Evolutionary conservation across 2,888 invertebrate species (phyloP).

Genomic region (Hypsopygia costalis): DNA sequence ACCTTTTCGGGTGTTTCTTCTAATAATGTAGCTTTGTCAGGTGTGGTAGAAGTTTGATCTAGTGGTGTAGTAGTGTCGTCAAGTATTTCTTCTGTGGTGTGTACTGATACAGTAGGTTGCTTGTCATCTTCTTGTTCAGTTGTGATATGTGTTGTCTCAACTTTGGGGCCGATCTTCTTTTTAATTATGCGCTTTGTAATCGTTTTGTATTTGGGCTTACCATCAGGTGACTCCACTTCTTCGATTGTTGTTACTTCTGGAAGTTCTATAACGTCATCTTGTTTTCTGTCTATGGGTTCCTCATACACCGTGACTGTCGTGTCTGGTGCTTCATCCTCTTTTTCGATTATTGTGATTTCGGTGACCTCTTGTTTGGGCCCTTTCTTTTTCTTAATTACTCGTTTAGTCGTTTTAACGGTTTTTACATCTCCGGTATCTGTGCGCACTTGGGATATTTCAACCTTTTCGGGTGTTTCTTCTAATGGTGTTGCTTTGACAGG

Average conservation of each 20-base stretch:
- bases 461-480: conserved; percentile 23
- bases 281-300: conserved; percentile 2
- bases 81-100: conserved; percentile 27
- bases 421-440: conserved; percentile 20
- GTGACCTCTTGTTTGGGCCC: conserved; percentile 46
- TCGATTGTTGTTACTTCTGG: conserved; percentile 27
- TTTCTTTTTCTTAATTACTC: conserved; percentile 42
- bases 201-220: conserved; percentile 34
- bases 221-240: conserved; percentile 25
- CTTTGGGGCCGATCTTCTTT: conserved; percentile 40
- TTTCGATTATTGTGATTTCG: conserved; percentile 53
- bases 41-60: too few relatives aligned
- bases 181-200: conserved; percentile 20
- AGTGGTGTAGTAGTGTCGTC: conserved; percentile 21
- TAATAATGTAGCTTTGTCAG: conserved; percentile 31
- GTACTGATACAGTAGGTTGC: conserved; percentile 16
- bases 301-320: conserved; percentile 31
- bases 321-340: conserved; percentile 45
- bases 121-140: conserved; percentile 32
- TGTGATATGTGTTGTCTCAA: conserved; percentile 29
- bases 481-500: conserved; percentile 12
- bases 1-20: conserved; percentile 39
- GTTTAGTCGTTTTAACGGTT: conserved; percentile 20
- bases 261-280: conserved; percentile 20
- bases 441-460: conserved; percentile 19